phyloP scores from a whole-genome alignment of 2,797 vertebrate genomes.

The Eremophila alpestris region DNA sequence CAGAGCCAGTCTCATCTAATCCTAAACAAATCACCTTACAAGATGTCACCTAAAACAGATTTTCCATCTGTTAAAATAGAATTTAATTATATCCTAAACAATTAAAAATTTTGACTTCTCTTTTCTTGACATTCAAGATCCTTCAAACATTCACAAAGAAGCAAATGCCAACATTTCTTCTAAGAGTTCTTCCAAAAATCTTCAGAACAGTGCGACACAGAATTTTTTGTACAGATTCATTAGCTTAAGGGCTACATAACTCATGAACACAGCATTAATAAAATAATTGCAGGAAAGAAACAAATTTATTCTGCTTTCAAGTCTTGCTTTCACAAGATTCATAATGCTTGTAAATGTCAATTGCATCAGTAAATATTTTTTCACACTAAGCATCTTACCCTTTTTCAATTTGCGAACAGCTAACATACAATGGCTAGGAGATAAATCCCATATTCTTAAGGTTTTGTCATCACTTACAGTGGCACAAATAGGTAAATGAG shows the following conservation, averaged over 20 bases:
- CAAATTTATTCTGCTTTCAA: not conserved
- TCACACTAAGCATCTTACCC: slow-evolving; percentile 81
- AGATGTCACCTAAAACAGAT: not conserved
- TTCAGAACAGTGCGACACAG: not conserved
- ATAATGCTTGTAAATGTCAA: not conserved
- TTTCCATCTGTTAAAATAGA: not conserved
- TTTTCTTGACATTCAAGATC: not conserved
- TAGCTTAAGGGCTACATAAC: not conserved
- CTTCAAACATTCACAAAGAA: not conserved
- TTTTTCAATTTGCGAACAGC: slow-evolving; percentile 98
- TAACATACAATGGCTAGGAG: slow-evolving; percentile 98
- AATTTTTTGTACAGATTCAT: not conserved
- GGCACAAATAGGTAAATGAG: slow-evolving; percentile 97
- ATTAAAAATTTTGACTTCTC: not conserved
- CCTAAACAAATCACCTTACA: not conserved
- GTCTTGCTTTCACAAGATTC: not conserved
- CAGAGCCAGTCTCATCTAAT: not conserved
- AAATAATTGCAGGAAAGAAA: not conserved
- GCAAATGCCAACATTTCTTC: not conserved
- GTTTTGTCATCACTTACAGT: slow-evolving; percentile 99
- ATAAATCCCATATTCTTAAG: slow-evolving; percentile 98
- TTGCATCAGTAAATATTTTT: slow-evolving; percentile 22
- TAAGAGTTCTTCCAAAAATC: not conserved
- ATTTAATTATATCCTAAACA: not conserved
- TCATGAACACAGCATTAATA: not conserved